Percentiles rank a stretch among this genome's conserved stretches.
Conservation (phyloP, 2,113 vertebrate species). For the Percopsis transmontana region DNA sequence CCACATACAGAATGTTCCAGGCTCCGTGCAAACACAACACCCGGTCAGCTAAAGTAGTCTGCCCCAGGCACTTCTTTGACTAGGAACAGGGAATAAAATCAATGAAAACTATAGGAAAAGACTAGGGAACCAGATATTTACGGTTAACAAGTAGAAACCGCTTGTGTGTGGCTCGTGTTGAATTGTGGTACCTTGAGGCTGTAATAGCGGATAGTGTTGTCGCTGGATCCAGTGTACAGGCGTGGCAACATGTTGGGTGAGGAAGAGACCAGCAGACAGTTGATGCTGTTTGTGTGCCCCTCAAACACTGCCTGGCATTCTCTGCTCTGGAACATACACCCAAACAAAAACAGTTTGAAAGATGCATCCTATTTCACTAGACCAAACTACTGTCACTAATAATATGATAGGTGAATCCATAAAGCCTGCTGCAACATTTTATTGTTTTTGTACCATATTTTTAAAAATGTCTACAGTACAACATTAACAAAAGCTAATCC, state of each 20-base stretch:
- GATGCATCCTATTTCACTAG: background rate
- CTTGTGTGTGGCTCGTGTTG: background rate
- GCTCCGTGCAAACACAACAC: constrained; percentile 90
- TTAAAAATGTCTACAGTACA: too few species aligned
- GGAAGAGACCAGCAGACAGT: constrained; percentile 89
- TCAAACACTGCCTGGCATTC: constrained; percentile 86
- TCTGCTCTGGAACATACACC: constrained; percentile 75
- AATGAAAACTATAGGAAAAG: background rate
- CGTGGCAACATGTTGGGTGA: constrained; percentile 74
- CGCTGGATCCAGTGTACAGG: constrained; percentile 93
- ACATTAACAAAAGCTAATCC: background rate
- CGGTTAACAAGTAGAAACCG: background rate
- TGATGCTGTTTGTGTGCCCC: constrained; percentile 91
- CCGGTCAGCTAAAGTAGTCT: constrained; percentile 84
- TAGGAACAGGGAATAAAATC: constrained; percentile 39
- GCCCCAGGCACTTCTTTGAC: constrained; percentile 81
- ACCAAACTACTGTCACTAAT: background rate
- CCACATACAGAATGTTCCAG: constrained; percentile 89
- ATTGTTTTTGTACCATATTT: too few species aligned
- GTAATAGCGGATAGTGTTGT: constrained; percentile 90
- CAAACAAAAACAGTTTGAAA: background rate
- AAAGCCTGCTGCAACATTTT: too few species aligned
- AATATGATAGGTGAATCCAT: too few species aligned
- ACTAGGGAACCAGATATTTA: background rate
- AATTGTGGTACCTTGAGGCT: constrained; percentile 80